phyloP scores from a whole-genome alignment of 2,888 invertebrate genomes.

The Mongoloraphidia duomilia region DNA sequence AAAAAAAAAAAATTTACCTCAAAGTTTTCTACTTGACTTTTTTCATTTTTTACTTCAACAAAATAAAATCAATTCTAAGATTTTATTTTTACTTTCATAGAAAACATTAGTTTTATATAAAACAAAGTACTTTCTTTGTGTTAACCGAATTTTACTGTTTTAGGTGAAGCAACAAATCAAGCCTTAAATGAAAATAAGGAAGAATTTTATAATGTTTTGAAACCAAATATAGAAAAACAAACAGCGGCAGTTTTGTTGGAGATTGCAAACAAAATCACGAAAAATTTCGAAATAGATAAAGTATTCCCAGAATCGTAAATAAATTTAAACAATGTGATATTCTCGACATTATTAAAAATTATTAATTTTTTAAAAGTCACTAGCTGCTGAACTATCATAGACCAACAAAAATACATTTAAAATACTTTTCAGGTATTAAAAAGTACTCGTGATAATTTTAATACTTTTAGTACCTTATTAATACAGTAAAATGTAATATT shows the following conservation, averaged over 20 bases:
- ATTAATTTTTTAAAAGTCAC: background rate
- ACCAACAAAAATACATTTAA: too few species aligned
- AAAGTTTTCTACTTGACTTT: too few species aligned
- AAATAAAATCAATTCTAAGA: background rate
- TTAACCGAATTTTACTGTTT: background rate
- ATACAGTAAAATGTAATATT: too few species aligned
- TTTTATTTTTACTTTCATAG: constrained; percentile 6
- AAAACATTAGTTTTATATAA: constrained; percentile 14
- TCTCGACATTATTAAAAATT: background rate
- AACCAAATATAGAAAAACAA: constrained; percentile 41
- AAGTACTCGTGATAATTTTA: too few species aligned
- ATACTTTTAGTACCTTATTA: too few species aligned
- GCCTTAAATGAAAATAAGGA: constrained; percentile 45
- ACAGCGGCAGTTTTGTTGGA: constrained; percentile 35
- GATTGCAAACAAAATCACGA: constrained; percentile 40
- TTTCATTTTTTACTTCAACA: too few species aligned
- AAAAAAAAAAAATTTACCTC: too few species aligned
- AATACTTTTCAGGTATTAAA: too few species aligned
- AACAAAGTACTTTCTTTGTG: constrained; percentile 2
- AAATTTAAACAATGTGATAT: background rate
- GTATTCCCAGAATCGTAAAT: constrained; percentile 32
- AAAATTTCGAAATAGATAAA: constrained; percentile 36
- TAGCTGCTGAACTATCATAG: too few species aligned
- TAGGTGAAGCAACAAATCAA: constrained; percentile 39
- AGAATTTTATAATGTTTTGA: constrained; percentile 37